These are phyloP conservation scores for Aspidiotus destructor DNA, from an alignment of 2,888 invertebrate genomes.

Conservation along the genomic window DNA sequence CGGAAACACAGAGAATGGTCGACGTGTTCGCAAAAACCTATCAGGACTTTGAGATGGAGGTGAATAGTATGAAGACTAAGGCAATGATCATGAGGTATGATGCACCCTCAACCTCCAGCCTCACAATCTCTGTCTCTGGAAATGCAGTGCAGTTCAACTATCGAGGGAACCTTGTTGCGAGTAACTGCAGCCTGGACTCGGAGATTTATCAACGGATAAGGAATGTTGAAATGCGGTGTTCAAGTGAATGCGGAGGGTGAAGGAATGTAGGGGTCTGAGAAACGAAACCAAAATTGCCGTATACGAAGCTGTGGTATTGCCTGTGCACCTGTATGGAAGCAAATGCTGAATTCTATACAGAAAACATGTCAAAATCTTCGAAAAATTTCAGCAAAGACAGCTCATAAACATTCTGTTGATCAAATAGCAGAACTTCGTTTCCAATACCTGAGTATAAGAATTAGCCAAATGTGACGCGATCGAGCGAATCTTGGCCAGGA, in stretches of 20 bases:
- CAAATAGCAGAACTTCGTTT: background rate
- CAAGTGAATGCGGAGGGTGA: background rate
- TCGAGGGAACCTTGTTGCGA: background rate
- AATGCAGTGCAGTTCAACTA: background rate
- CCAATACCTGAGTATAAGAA: background rate
- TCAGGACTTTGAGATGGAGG: slow-evolving; percentile 1
- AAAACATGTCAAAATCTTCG: background rate
- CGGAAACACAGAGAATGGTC: no score
- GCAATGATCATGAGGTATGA: background rate
- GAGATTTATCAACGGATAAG: background rate
- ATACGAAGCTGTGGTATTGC: background rate
- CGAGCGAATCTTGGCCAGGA: background rate
- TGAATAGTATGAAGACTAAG: background rate
- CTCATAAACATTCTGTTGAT: background rate
- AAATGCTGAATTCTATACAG: background rate
- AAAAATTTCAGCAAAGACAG: background rate
- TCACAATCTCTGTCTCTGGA: background rate
- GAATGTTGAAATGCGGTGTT: background rate
- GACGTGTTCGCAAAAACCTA: background rate
- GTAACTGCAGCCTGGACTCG: background rate
- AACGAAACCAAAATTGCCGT: background rate
- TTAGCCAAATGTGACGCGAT: background rate
- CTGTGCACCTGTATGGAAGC: background rate
- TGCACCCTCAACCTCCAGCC: background rate
- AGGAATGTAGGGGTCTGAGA: background rate